Evolutionary conservation across 2,797 vertebrate species (phyloP).

Genomic region (Pachyuromys duprasi): DNA sequence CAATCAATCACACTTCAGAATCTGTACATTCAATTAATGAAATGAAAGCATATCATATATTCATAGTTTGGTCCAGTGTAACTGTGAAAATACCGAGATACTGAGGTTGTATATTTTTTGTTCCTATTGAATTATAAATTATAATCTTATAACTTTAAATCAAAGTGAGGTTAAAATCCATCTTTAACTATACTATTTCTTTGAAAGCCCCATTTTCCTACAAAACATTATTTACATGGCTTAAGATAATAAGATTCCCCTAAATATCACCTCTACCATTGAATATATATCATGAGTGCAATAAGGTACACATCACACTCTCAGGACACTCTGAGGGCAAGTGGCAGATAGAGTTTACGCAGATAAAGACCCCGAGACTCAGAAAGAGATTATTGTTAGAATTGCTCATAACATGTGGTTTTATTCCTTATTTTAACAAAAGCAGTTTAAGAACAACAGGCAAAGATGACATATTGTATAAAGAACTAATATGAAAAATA

Average conservation of each 20-base stretch:
- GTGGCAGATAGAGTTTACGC: background rate
- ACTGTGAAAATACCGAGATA: background rate
- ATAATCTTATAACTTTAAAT: background rate
- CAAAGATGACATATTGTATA: background rate
- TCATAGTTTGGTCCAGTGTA: background rate
- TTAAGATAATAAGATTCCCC: background rate
- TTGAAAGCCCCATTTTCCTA: background rate
- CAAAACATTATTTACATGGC: background rate
- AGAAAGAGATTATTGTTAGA: background rate
- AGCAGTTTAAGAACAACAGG: background rate
- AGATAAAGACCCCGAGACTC: background rate
- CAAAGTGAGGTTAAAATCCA: background rate
- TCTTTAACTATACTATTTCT: background rate
- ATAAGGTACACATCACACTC: background rate
- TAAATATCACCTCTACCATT: background rate
- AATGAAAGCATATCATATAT: background rate
- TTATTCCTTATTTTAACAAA: background rate
- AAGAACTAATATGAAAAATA: background rate
- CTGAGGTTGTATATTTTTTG: rapidly evolving
- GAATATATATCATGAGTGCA: background rate
- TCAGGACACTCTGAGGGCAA: background rate
- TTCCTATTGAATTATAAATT: background rate
- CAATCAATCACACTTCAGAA: background rate
- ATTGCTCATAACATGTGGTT: background rate
- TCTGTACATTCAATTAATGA: background rate